phyloP scores from a whole-genome alignment of 2,888 invertebrate species.

The Piscicola geometra region DNA sequence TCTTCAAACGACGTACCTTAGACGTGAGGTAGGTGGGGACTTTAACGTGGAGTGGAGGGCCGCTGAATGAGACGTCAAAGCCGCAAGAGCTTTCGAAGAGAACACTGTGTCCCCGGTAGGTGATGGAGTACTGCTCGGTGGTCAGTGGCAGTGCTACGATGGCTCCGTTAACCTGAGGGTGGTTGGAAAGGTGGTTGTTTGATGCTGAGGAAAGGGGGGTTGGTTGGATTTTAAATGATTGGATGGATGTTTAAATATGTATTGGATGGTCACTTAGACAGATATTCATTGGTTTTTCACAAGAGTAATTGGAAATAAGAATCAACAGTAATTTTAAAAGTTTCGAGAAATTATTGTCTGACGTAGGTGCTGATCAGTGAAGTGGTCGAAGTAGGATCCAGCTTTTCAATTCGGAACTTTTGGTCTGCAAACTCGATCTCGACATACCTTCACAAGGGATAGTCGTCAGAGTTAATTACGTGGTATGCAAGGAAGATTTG shows the following conservation, averaged over 20 bases:
- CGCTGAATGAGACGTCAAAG: constrained; percentile 7
- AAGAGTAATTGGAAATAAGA: not conserved
- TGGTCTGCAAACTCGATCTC: not conserved
- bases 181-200: not conserved
- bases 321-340: not conserved
- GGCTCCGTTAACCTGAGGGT: not conserved
- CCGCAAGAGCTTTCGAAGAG: constrained; percentile 16
- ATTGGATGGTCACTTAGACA: too few species aligned
- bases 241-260: too few species aligned
- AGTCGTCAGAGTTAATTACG: too few species aligned
- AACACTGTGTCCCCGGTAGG: not conserved
- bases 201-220: not conserved
- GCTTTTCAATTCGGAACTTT: not conserved
- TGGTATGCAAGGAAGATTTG: too few species aligned
- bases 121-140: constrained; percentile 8
- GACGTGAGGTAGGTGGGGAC: not conserved
- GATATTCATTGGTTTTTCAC: not conserved
- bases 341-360: not conserved
- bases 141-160: constrained; percentile 5
- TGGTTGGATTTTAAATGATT: not conserved
- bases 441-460: not conserved
- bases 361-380: not conserved
- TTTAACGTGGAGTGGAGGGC: not conserved
- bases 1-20: not conserved
- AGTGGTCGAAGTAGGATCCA: not conserved